Evolutionary conservation across 2,797 vertebrate species (phyloP), one percentile per base, ranked within the genome.

Genomic region (Cuculus canorus): DNA sequence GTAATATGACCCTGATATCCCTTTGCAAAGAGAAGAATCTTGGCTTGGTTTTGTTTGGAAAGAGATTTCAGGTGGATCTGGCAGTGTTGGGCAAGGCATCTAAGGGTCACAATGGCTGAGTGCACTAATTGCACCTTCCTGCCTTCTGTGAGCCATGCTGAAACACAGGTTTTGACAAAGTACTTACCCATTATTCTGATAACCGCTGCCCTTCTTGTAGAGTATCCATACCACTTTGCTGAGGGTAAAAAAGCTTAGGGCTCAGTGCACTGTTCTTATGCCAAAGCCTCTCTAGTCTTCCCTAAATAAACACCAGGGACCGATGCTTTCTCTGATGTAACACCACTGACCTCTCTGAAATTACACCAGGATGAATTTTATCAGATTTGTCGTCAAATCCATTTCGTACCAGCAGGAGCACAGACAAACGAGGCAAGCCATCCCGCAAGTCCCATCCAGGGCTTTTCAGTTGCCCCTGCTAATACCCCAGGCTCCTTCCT

Each of bases 401-500:
- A 77, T 93, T 96, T 93, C 69, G 82, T 90, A 95, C 88, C 90
- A 96, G 95, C 91, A 95, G 80, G 54, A 96, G 80, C 82, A 86
- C 37, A 70, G 71, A 66, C 2, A 4, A 90, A 71, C 3, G 6
- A 92, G 52, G 64, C 71, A 0, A 95, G 88, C 69, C 72, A 85
- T 64, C 90, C 90, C 65, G 30, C 96, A 91, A 96, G 80, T 96
- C 94, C 92, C 59, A 43, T 94, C 70, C 96, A 93, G 87, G 92
- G 68, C 79, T 94, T 96, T 94, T 92, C 94, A 91, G 84, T 96
- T 90, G 83, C 91, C 95, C 95, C 69, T 15, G 4, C 66, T 96
- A 24, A 96, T 94, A 97, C 96, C 92, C 87, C 91, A 93, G 96
- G 95, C 95, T 88, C 92, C 59, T 81, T 90, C 95, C 91, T 96